These are phyloP conservation scores for Catharus ustulatus DNA, from an alignment of 2,797 vertebrate genomes.

Conservation along the genomic window DNA sequence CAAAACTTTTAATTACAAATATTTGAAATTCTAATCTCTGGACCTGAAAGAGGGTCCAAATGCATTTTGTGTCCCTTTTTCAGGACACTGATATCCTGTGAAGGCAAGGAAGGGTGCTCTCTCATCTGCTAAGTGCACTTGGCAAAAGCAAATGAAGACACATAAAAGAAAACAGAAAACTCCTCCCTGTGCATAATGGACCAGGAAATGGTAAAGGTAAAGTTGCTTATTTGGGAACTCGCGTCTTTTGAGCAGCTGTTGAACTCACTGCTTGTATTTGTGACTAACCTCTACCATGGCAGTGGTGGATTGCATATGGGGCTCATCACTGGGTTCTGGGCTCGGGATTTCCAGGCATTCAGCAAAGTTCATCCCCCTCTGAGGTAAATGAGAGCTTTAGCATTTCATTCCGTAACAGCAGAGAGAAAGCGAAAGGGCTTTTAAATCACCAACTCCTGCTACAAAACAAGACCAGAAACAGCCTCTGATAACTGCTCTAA, in stretches of 20 bases:
- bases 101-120: background rate
- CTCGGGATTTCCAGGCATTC: background rate
- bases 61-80: background rate
- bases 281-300: background rate
- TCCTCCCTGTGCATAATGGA: background rate
- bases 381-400: background rate
- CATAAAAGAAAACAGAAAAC: background rate
- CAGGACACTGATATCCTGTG: fast-evolving
- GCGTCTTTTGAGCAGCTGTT: constrained; percentile 12
- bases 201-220: background rate
- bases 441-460: background rate
- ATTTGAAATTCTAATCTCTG: background rate
- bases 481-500: constrained; percentile 54
- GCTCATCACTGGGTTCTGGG: background rate
- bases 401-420: background rate
- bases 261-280: background rate
- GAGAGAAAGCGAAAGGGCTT: background rate
- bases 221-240: constrained; percentile 14
- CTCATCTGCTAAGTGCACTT: constrained; percentile 15
- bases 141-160: constrained; percentile 31
- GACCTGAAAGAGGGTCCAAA: background rate
- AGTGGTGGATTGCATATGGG: background rate
- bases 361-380: background rate
- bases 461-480: background rate
- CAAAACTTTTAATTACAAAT: background rate